Percentiles rank a stretch among this genome's conserved stretches.
Evolutionary conservation across 1,140 invertebrate genomes (phyloP).

Genomic region (Stenopsyche tienmushanensis): DNA sequence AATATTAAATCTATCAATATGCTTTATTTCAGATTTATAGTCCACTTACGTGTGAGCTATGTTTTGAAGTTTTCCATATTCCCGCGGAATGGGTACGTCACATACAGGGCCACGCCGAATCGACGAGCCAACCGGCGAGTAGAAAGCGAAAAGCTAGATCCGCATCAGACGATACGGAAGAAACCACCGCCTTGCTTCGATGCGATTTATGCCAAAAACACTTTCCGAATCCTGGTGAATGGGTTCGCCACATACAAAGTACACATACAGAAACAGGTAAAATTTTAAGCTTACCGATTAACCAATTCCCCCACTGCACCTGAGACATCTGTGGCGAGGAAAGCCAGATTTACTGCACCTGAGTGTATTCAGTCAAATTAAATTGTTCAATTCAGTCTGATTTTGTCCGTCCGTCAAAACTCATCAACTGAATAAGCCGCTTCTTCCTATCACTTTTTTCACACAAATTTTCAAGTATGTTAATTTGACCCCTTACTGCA

Average conservation of each 20-base stretch:
- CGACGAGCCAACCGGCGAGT: slow-evolving; percentile 54
- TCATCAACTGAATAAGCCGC: too few species aligned
- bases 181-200: slow-evolving; percentile 67
- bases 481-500: too few species aligned
- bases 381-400: too few species aligned
- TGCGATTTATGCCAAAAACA: slow-evolving; percentile 81
- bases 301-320: too few species aligned
- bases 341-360: too few species aligned
- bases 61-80: slow-evolving; percentile 78
- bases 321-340: too few species aligned
- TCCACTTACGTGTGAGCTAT: slow-evolving; percentile 77
- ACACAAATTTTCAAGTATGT: too few species aligned
- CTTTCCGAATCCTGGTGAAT: slow-evolving; percentile 78
- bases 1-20: too few species aligned
- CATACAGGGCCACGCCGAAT: slow-evolving; percentile 66
- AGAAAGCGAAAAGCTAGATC: slow-evolving; percentile 53
- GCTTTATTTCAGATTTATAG: slow-evolving; percentile 59
- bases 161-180: slow-evolving; percentile 63
- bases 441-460: too few species aligned
- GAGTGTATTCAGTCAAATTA: too few species aligned
- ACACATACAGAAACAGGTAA: slow-evolving; percentile 73
- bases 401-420: too few species aligned
- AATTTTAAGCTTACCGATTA: too few species aligned
- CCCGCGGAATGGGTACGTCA: slow-evolving; percentile 80
- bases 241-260: slow-evolving; percentile 80